These are phyloP conservation scores for Macrochelys suwanniensis DNA, from an alignment of 2,797 vertebrate species.

Conservation along the genomic window DNA sequence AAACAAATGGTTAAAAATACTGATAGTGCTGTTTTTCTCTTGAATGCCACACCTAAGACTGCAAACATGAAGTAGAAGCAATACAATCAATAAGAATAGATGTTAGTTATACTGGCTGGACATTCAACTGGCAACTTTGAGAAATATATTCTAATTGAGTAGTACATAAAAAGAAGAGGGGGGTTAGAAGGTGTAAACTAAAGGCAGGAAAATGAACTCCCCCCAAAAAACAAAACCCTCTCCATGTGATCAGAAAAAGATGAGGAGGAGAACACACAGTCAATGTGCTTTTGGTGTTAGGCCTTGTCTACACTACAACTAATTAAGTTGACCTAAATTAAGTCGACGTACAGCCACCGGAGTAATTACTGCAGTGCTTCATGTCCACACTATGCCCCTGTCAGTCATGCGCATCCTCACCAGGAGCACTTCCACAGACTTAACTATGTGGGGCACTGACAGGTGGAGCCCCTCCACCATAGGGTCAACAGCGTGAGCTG, in stretches of 20 bases:
- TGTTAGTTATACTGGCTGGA: not conserved
- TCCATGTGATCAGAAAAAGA: not conserved
- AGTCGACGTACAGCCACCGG: too few relatives aligned
- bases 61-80: fast-evolving
- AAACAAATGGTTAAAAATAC: not conserved
- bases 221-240: not conserved
- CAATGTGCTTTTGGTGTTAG: not conserved
- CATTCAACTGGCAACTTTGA: not conserved
- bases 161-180: not conserved
- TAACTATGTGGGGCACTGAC: too few relatives aligned
- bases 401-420: too few relatives aligned
- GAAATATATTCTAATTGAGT: not conserved
- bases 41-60: not conserved
- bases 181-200: not conserved
- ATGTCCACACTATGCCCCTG: too few relatives aligned
- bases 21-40: not conserved
- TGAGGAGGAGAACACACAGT: not conserved
- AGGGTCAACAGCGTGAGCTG: too few relatives aligned
- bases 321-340: not conserved
- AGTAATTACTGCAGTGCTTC: too few relatives aligned
- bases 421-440: too few relatives aligned
- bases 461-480: too few relatives aligned
- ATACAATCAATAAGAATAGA: fast-evolving
- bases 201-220: not conserved
- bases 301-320: not conserved